Conservation (phyloP, 2,888 invertebrate species). For the Drosophila greeni region DNA sequence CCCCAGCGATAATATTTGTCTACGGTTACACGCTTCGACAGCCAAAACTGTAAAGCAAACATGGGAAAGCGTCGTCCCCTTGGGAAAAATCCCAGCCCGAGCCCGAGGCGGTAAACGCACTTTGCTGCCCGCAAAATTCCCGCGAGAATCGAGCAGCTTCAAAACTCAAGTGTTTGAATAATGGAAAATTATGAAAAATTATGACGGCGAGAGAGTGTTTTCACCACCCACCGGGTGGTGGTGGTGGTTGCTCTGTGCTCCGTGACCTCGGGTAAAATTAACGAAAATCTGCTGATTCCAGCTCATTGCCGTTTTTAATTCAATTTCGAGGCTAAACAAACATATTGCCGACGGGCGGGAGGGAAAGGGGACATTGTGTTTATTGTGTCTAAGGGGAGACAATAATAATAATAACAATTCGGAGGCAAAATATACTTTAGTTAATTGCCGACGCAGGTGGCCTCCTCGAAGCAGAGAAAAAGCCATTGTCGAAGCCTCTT, state of each 20-base stretch:
- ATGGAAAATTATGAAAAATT: conserved; percentile 74
- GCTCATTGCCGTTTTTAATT: conserved; percentile 79
- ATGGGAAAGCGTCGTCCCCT: conserved; percentile 45
- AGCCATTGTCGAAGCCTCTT: conserved; percentile 38
- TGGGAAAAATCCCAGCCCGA: conserved; percentile 3
- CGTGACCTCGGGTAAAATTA: conserved; percentile 61
- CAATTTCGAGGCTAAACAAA: conserved; percentile 76
- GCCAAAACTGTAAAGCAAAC: conserved; percentile 72
- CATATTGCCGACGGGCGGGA: conserved; percentile 37
- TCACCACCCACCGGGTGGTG: conserved; percentile 21
- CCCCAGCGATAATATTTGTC: conserved; percentile 64
- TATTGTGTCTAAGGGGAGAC: conserved; percentile 47
- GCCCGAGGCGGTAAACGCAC: conserved; percentile 59
- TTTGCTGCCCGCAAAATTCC: conserved; percentile 58
- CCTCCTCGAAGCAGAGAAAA: conserved; percentile 44
- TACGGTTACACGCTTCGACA: conserved; percentile 71
- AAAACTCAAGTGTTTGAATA: conserved; percentile 70
- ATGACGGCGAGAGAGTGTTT: conserved; percentile 50
- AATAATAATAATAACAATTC: conserved; percentile 35
- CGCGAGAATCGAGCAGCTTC: conserved; percentile 61
- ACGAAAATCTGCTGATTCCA: conserved; percentile 79
- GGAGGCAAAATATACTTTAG: conserved; percentile 33
- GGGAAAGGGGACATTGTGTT: conserved; percentile 33
- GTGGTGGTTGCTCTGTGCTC: conserved; percentile 10
- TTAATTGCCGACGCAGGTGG: conserved; percentile 66